A percentile compares a stretch with the other conserved stretches of the same genome.
Conservation (phyloP, 2,797 vertebrate genomes). For the Chanos chanos region DNA sequence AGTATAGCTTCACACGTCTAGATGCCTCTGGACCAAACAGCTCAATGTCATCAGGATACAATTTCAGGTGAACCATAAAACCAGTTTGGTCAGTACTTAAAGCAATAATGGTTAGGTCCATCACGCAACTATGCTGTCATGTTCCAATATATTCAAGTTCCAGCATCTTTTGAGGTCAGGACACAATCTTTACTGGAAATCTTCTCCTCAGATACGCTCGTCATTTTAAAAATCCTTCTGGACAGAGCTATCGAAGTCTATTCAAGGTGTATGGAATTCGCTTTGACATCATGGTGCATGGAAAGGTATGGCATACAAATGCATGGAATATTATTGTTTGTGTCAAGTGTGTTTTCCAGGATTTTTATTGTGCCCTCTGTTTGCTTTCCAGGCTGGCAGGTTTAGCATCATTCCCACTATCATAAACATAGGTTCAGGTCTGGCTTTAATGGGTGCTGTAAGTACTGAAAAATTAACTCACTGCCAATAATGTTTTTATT, state of each 20-base stretch:
- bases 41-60: slow-evolving; percentile 76
- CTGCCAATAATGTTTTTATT: background rate
- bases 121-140: background rate
- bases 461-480: slow-evolving; percentile 56
- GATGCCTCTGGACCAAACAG: slow-evolving; percentile 63
- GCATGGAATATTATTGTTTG: background rate
- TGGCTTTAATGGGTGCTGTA: slow-evolving; percentile 87
- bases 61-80: slow-evolving; percentile 79
- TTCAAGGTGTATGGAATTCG: slow-evolving; percentile 86
- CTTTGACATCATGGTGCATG: slow-evolving; percentile 84
- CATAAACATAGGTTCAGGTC: slow-evolving; percentile 82
- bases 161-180: no score
- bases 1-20: slow-evolving; percentile 81
- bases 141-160: no score
- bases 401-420: slow-evolving; percentile 86
- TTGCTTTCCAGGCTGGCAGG: slow-evolving; percentile 78
- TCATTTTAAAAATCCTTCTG: slow-evolving; percentile 73
- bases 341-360: background rate
- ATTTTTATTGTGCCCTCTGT: background rate
- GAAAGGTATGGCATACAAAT: slow-evolving; percentile 72
- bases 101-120: background rate
- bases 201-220: slow-evolving; percentile 72
- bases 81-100: background rate
- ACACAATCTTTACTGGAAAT: background rate
- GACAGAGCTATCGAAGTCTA: slow-evolving; percentile 73